phyloP scores from a whole-genome alignment of 2,113 vertebrate genomes.

The Bos indicus region DNA sequence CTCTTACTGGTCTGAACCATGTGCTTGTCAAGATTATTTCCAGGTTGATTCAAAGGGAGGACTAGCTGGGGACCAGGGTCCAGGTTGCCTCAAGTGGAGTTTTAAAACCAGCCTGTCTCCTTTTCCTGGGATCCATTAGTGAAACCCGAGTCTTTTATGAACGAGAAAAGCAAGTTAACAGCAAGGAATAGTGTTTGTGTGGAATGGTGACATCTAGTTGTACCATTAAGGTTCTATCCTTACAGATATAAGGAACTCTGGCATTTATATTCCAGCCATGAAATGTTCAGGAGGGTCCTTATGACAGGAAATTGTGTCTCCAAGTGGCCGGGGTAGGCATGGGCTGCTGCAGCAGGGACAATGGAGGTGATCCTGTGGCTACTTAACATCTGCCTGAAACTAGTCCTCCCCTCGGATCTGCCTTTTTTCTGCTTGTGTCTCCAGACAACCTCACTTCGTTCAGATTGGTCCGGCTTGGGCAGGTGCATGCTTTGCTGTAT shows the following conservation, averaged over 20 bases:
- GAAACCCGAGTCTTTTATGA: neutral
- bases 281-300: neutral
- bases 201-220: neutral
- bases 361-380: neutral
- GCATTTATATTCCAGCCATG: neutral
- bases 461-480: slow-evolving; percentile 74
- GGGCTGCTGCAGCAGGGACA: neutral
- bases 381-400: neutral
- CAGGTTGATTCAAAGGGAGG: slow-evolving; percentile 75
- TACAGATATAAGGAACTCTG: neutral
- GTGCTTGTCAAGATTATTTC: slow-evolving; percentile 71
- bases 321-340: neutral
- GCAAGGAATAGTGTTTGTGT: neutral
- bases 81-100: slow-evolving; percentile 51
- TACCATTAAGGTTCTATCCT: neutral
- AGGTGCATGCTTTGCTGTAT: slow-evolving; percentile 77
- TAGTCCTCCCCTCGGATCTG: slow-evolving; percentile 68
- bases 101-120: neutral
- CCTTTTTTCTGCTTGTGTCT: slow-evolving; percentile 63
- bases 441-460: slow-evolving; percentile 78
- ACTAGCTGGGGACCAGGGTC: slow-evolving; percentile 75
- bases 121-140: neutral
- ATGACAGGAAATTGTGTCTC: neutral
- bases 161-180: neutral
- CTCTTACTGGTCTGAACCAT: slow-evolving; percentile 75